Percentiles rank a stretch among this genome's conserved stretches.
Evolutionary conservation across 1,140 invertebrate species (phyloP).

Genomic region (Hormaphis cornu): DNA sequence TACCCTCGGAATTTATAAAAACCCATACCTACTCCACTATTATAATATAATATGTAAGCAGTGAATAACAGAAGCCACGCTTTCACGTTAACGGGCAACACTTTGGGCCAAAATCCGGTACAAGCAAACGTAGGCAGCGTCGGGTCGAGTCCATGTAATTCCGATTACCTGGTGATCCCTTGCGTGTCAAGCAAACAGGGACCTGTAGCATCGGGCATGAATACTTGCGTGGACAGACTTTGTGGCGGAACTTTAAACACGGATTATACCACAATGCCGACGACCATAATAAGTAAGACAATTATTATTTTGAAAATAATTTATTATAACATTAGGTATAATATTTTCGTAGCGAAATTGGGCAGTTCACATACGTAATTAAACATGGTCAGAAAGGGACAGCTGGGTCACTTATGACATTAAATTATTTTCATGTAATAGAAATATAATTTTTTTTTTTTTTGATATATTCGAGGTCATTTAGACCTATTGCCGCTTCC

Average conservation of each 20-base stretch:
- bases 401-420: no score
- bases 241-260: conserved; percentile 62
- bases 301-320: not conserved
- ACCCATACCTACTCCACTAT: no score
- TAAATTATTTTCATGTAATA: no score
- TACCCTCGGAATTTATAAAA: no score
- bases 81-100: conserved; percentile 65
- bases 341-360: no score
- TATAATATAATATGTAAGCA: no score
- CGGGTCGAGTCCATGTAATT: conserved; percentile 53
- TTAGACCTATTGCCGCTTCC: no score
- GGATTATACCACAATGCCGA: conserved; percentile 49
- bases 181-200: conserved; percentile 57
- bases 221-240: conserved; percentile 57
- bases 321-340: no score
- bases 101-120: conserved; percentile 49
- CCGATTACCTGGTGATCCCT: conserved; percentile 68
- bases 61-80: conserved; percentile 54
- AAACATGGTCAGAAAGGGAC: no score
- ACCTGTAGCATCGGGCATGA: conserved; percentile 44
- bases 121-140: conserved; percentile 55
- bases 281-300: conserved; percentile 56
- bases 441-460: no score
- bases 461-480: no score
- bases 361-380: no score